Conservation (phyloP, 1,140 invertebrate genomes). For the Helicoverpa zea region DNA sequence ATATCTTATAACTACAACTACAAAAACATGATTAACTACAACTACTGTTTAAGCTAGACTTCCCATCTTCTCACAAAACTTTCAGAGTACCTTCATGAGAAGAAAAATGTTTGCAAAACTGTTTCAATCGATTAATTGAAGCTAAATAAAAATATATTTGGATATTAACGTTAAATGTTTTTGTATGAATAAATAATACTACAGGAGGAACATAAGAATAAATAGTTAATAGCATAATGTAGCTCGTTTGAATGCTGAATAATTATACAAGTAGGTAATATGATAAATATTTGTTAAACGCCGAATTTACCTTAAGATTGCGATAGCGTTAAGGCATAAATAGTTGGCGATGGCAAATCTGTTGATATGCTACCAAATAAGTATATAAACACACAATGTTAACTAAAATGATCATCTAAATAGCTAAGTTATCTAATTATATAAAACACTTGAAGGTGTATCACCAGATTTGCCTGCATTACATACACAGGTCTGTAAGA, state of each 20-base stretch:
- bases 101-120: constrained; percentile 87
- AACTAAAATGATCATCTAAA: constrained; percentile 43
- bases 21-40: constrained; percentile 80
- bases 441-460: constrained; percentile 45
- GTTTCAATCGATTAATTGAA: constrained; percentile 78
- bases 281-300: constrained; percentile 35
- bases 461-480: constrained; percentile 63
- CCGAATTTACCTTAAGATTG: constrained; percentile 27
- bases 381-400: constrained; percentile 11
- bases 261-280: constrained; percentile 10
- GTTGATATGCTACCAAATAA: constrained; percentile 62
- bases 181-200: constrained; percentile 64
- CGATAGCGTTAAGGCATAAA: constrained; percentile 68
- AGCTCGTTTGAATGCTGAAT: constrained; percentile 60
- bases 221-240: constrained; percentile 60
- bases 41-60: constrained; percentile 83
- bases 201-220: constrained; percentile 67
- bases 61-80: constrained; percentile 86
- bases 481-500: not conserved
- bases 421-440: constrained; percentile 40
- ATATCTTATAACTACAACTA: constrained; percentile 83
- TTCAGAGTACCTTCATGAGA: constrained; percentile 86
- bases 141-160: constrained; percentile 75
- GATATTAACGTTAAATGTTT: constrained; percentile 59
- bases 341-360: constrained; percentile 64